Percentiles rank a stretch among this genome's conserved stretches.
phyloP scores from a whole-genome alignment of 2,888 invertebrate species.

The Thymelicus sylvestris region DNA sequence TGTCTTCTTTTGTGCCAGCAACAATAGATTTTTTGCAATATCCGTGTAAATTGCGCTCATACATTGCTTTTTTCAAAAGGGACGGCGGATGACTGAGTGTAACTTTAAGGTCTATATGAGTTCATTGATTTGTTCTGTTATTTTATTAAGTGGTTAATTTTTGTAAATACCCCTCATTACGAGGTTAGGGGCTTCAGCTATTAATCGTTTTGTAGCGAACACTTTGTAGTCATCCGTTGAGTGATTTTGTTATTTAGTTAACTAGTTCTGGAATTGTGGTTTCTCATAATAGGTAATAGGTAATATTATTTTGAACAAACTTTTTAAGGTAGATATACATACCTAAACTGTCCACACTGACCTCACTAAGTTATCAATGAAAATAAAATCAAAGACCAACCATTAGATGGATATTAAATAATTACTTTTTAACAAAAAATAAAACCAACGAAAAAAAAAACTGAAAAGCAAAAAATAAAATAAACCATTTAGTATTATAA shows the following conservation, averaged over 20 bases:
- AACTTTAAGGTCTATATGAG: slow-evolving; percentile 65
- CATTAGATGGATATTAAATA: too few species aligned
- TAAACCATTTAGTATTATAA: too few species aligned
- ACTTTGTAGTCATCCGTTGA: neutral
- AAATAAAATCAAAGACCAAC: too few species aligned
- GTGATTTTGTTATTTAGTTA: neutral
- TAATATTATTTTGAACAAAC: too few species aligned
- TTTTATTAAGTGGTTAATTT: slow-evolving; percentile 73
- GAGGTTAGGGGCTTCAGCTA: slow-evolving; percentile 50
- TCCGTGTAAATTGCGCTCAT: slow-evolving; percentile 69
- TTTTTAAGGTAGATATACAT: too few species aligned
- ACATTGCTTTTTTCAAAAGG: slow-evolving; percentile 63
- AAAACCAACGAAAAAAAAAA: too few species aligned
- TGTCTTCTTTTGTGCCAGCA: slow-evolving; percentile 79
- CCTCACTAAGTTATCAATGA: too few species aligned
- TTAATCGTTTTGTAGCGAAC: neutral
- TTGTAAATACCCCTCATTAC: slow-evolving; percentile 60
- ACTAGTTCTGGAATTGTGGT: neutral
- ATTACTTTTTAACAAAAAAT: too few species aligned
- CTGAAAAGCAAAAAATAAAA: too few species aligned
- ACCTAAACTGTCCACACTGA: too few species aligned
- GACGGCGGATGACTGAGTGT: slow-evolving; percentile 64
- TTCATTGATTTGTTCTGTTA: slow-evolving; percentile 72
- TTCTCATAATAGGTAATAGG: too few species aligned
- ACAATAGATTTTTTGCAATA: slow-evolving; percentile 78